Conservation (phyloP, 2,113 vertebrate genomes). For the Tyrannus savana region DNA sequence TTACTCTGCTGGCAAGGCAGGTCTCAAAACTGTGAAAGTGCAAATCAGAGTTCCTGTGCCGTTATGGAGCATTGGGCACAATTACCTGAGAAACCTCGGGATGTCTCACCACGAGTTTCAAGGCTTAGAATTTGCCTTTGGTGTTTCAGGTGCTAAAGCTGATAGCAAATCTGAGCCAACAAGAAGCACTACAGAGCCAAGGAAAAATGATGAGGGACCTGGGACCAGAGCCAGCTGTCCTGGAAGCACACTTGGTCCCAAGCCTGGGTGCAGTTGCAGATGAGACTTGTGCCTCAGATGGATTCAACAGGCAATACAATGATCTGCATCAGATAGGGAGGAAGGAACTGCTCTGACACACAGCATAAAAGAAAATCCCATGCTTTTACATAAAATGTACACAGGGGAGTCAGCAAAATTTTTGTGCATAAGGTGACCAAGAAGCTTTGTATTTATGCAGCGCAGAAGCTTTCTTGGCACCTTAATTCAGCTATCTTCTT, state of each 20-base stretch:
- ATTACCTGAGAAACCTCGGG: background rate
- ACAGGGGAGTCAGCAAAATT: background rate
- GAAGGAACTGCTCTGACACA: background rate
- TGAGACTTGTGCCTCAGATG: background rate
- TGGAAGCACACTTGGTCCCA: rapidly evolving
- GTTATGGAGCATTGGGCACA: rapidly evolving
- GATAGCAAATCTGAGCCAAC: background rate
- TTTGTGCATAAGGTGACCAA: background rate
- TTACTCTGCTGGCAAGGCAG: background rate
- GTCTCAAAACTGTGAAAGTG: background rate
- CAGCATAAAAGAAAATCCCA: background rate
- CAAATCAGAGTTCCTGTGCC: too few relatives aligned
- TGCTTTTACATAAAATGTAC: background rate
- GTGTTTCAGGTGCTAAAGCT: background rate
- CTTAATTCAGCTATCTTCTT: background rate
- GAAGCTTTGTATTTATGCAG: background rate
- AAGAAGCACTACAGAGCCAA: background rate
- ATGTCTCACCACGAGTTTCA: background rate
- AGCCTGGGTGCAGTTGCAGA: rapidly evolving
- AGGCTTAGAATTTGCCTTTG: background rate
- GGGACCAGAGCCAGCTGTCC: background rate
- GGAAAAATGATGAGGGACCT: background rate
- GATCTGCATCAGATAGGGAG: background rate
- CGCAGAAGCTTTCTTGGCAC: background rate
- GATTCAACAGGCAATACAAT: background rate